Evolutionary conservation across 2,113 vertebrate species (phyloP).

Genomic region (Gulo gulo): DNA sequence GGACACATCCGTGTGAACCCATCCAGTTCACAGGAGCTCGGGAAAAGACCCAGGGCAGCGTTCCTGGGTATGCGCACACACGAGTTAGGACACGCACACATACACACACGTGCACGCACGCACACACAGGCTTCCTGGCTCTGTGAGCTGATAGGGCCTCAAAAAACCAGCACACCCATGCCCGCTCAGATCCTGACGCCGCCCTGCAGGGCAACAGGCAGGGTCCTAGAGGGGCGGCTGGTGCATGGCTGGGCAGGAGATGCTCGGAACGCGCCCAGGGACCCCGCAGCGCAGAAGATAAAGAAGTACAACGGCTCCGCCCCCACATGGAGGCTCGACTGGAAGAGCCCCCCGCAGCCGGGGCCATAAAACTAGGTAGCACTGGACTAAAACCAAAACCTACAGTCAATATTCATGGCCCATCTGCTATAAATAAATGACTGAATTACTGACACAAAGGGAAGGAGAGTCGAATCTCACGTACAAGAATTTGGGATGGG

Average conservation of each 20-base stretch:
- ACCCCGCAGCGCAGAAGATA: not conserved
- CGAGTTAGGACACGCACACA: not conserved
- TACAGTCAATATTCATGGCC: not conserved
- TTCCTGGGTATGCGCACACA: rapidly evolving
- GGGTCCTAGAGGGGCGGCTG: not conserved
- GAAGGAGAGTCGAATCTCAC: not conserved
- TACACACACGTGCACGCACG: not conserved
- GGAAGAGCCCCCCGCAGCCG: not conserved
- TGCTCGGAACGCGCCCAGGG: too few relatives aligned
- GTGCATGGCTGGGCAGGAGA: not conserved
- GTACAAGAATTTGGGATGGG: not conserved
- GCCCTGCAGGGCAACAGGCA: not conserved
- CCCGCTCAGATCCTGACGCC: not conserved
- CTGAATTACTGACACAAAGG: not conserved
- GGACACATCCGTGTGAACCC: not conserved
- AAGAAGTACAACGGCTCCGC: not conserved
- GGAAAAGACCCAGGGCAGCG: not conserved
- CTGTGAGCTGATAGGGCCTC: not conserved
- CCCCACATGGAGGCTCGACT: not conserved
- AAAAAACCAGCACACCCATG: not conserved
- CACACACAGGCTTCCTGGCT: not conserved
- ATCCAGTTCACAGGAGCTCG: not conserved
- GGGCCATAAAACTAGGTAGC: not conserved
- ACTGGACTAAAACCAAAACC: not conserved
- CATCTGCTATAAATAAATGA: not conserved